Conservation (phyloP, 2,888 invertebrate species). For the Dicroscelio sp. region DNA sequence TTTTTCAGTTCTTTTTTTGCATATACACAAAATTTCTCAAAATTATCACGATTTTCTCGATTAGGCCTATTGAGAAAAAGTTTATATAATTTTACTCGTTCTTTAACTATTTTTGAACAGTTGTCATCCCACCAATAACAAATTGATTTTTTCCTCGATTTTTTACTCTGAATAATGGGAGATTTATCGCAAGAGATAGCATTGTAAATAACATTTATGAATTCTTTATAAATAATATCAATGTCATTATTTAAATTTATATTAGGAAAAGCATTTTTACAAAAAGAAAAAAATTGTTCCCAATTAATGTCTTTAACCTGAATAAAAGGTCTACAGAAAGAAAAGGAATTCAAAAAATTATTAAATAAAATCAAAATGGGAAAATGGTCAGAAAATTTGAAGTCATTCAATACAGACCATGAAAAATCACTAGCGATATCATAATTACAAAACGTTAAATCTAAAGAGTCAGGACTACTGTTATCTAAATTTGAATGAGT, state of each 20-base stretch:
- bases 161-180: neutral
- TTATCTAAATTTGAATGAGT: neutral
- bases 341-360: neutral
- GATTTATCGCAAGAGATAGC: neutral
- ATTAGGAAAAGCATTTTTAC: neutral
- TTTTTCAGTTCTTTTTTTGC: too few species aligned
- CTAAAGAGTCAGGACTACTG: neutral
- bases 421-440: too few species aligned
- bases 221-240: neutral
- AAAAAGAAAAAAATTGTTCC: neutral
- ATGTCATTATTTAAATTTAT: neutral
- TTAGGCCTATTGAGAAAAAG: neutral
- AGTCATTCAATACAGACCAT: neutral
- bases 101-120: neutral
- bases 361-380: constrained; percentile 9
- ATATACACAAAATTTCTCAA: too few species aligned
- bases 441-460: neutral
- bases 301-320: neutral
- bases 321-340: constrained; percentile 18
- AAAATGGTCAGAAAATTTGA: constrained; percentile 5
- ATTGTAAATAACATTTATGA: neutral
- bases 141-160: neutral
- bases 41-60: neutral
- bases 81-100: neutral
- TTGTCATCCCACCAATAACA: neutral